Evolutionary conservation across 2,797 vertebrate species (phyloP), one percentile per base, ranked within the genome.

Genomic region (Molossus molossus): DNA sequence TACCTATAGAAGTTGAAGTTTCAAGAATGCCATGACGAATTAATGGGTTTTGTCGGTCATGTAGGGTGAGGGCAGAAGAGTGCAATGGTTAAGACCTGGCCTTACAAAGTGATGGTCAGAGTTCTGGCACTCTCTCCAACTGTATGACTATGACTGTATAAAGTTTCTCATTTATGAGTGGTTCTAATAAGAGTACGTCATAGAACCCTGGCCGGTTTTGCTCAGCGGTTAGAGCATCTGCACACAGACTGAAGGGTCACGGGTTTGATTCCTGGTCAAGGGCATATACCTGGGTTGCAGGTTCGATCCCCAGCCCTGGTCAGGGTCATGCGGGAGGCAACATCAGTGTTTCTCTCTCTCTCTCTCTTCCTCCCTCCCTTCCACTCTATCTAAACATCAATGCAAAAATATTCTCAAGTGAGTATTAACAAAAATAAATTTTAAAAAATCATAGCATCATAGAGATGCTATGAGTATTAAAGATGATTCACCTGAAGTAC

Each of bases 111-210:
- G 18, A 83, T 27, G 48, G 29, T 70, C 55, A 79, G 40, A 85
- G 77, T 87, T n/a, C 57, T 55, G 84, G 58, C 11, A 10, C 6
- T 27, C 4, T 85, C 25, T 67, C 40, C 29, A 67, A 23, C 11
- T 64, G 5, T 70, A 55, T 15, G 25, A 67, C 45, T 67, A 23
- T 33, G 29, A 79, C 53, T 57, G 45, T 13, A 15, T 67, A 65
- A 53, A 84, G 77, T 67, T 76, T 96, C 37, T 81, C 50, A 77
- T 50, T 82, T 64, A 11, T 85, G 79, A 83, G 72, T 29, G n/a
- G 40, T 7, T 8, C 48, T 58, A 82, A 67, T 33, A 72, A 92
- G 50, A 86, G 69, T 77, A 73, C 60, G 88, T 73, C 29, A 40
- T 21, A 48, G 37, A 20, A n/a, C 40, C 40, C 40, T 45, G 40